These are phyloP conservation scores for Helobdella robusta DNA, from an alignment of 2,888 invertebrate genomes.

Conservation along the genomic window DNA sequence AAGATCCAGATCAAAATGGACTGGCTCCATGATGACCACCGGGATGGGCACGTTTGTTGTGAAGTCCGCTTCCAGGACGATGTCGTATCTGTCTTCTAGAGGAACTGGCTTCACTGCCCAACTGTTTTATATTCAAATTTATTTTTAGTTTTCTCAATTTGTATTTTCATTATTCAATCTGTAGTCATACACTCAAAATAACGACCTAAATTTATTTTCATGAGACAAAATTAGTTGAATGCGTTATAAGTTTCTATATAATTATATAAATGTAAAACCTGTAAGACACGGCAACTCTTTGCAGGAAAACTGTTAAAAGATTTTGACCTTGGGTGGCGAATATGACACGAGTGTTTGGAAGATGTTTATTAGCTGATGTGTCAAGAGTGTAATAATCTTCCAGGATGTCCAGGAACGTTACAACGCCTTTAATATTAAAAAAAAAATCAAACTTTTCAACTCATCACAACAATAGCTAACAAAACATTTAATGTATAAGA, in stretches of 20 bases:
- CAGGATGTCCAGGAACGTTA: constrained; percentile 15
- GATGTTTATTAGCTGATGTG: constrained; percentile 23
- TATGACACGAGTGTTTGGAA: constrained; percentile 19
- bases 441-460: too few species aligned
- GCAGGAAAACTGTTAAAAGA: constrained; percentile 22
- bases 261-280: not conserved
- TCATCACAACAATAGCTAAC: too few species aligned
- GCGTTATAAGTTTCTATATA: not conserved
- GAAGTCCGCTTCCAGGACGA: constrained; percentile 37
- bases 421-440: too few species aligned
- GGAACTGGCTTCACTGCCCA: constrained; percentile 37
- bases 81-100: constrained; percentile 36
- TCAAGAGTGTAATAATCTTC: constrained; percentile 28
- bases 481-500: not conserved
- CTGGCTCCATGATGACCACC: constrained; percentile 36
- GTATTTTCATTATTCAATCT: too few species aligned
- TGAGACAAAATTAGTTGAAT: too few species aligned
- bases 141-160: too few species aligned
- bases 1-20: constrained; percentile 26
- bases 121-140: too few species aligned
- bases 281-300: not conserved
- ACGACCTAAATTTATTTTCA: too few species aligned
- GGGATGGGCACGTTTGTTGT: constrained; percentile 39
- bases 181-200: too few species aligned
- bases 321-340: constrained; percentile 19